phyloP scores from a whole-genome alignment of 2,888 invertebrate genomes.

The Cryptosula pallasiana region DNA sequence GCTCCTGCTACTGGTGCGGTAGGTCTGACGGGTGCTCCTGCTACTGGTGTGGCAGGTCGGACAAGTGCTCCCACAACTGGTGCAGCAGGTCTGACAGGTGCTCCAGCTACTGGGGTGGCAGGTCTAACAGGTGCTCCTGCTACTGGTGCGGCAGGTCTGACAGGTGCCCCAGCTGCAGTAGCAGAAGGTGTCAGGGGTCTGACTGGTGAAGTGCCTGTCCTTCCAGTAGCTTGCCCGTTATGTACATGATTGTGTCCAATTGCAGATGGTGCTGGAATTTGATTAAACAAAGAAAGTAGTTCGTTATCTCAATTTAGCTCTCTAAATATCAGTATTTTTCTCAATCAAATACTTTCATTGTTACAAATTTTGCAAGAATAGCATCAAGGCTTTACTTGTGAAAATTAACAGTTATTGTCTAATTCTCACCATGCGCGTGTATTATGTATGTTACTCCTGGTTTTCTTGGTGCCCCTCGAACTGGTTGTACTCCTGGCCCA shows the following conservation, averaged over 20 bases:
- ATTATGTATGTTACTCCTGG: background rate
- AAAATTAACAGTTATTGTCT: too few relatives aligned
- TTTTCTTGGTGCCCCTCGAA: background rate
- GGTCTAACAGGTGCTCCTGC: background rate
- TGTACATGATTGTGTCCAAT: background rate
- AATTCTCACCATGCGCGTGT: background rate
- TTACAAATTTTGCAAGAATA: too few relatives aligned
- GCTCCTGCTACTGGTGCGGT: background rate
- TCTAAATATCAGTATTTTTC: too few relatives aligned
- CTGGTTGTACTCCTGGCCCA: background rate
- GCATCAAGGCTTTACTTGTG: too few relatives aligned
- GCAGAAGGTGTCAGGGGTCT: too few relatives aligned
- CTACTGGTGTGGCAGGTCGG: conserved; percentile 31
- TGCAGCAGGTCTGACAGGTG: background rate
- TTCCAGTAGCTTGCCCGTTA: too few relatives aligned
- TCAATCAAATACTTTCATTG: too few relatives aligned
- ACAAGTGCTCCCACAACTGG: conserved; percentile 20
- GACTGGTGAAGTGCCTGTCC: background rate
- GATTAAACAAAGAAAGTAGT: too few relatives aligned
- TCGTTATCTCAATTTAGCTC: too few relatives aligned
- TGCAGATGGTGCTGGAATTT: background rate
- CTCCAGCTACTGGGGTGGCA: background rate
- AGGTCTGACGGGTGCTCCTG: conserved; percentile 26
- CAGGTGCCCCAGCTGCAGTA: background rate
- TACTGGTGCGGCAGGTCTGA: background rate